Conservation (phyloP, 1,140 invertebrate species). For the Drosophila neocordata region DNA sequence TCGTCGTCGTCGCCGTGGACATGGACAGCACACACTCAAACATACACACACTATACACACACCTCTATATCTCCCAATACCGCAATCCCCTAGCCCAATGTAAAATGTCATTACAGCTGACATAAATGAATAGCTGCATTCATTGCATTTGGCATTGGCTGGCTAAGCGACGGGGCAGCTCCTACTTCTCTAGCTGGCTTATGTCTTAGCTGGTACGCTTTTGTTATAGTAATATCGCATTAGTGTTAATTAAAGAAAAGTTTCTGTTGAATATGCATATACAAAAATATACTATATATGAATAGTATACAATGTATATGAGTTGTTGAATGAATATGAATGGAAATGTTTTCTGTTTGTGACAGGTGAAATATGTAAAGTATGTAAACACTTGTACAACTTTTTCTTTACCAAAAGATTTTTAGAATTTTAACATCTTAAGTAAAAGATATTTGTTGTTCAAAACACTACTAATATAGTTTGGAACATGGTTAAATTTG, state of each 20-base stretch:
- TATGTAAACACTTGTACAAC: too few species aligned
- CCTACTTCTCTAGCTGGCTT: conserved; percentile 35
- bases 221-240: conserved; percentile 62
- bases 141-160: conserved; percentile 74
- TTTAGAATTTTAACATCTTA: too few species aligned
- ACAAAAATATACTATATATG: background rate
- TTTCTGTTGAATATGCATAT: conserved; percentile 16
- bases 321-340: background rate
- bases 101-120: conserved; percentile 80
- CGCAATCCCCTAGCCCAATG: conserved; percentile 57
- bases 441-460: too few species aligned
- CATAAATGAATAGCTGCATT: conserved; percentile 82
- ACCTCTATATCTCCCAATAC: conserved; percentile 11
- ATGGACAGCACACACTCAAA: conserved; percentile 52
- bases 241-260: conserved; percentile 74
- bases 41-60: conserved; percentile 1
- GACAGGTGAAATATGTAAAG: too few species aligned
- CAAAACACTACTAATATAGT: too few species aligned
- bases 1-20: conserved; percentile 18
- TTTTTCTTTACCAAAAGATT: too few species aligned
- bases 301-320: background rate
- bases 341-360: too few species aligned
- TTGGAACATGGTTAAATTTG: too few species aligned
- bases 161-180: conserved; percentile 20
- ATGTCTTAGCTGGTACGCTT: conserved; percentile 45